Evolutionary conservation across 2,797 vertebrate species (phyloP).

Genomic region (Esox masquinongy): DNA sequence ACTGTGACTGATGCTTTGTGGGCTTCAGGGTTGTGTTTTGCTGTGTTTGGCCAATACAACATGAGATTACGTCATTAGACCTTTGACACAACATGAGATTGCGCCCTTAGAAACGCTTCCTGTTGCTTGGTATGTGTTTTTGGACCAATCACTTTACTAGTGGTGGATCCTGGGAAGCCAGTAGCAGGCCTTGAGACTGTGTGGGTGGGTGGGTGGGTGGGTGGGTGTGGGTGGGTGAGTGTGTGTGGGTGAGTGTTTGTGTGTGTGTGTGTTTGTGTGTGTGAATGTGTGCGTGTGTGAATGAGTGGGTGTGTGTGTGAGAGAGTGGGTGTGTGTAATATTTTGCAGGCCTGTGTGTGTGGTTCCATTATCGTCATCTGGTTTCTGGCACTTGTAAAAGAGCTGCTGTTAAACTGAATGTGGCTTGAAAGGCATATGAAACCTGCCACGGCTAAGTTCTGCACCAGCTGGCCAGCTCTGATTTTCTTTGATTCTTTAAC

Average conservation of each 20-base stretch:
- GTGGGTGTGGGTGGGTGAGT: background rate
- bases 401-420: constrained; percentile 60
- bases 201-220: background rate
- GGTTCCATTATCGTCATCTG: constrained; percentile 13
- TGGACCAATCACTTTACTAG: background rate
- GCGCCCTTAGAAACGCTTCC: background rate
- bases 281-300: too few species aligned
- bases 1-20: too few species aligned
- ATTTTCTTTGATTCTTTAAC: constrained; percentile 37
- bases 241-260: too few species aligned
- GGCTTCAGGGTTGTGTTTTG: background rate
- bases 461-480: constrained; percentile 50
- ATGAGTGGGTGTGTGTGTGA: background rate
- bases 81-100: background rate
- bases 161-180: constrained; percentile 1
- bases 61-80: background rate
- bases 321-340: background rate
- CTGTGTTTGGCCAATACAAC: background rate
- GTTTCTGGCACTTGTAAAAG: constrained; percentile 57
- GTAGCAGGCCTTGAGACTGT: constrained; percentile 21
- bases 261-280: too few species aligned
- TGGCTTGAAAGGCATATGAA: constrained; percentile 58
- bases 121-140: constrained; percentile 12
- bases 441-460: constrained; percentile 51
- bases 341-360: constrained; percentile 7